Conservation (phyloP, 2,113 vertebrate genomes). For the Pseudorectes ferrugineus region DNA sequence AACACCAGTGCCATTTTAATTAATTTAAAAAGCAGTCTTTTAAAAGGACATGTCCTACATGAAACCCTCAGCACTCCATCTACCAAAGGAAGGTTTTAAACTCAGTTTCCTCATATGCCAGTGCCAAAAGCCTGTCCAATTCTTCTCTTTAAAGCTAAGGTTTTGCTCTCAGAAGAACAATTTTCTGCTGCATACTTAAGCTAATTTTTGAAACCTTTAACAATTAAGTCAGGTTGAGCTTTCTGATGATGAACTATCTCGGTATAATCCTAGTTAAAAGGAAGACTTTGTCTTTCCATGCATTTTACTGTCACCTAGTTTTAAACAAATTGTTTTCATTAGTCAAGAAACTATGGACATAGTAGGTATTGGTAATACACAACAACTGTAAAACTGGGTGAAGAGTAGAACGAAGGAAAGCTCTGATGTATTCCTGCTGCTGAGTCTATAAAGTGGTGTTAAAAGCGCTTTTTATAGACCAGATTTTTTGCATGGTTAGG, state of each 20-base stretch:
- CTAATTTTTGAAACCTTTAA: slow-evolving; percentile 25
- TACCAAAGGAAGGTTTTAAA: neutral
- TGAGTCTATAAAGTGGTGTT: neutral
- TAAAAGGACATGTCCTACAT: neutral
- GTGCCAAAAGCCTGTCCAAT: neutral
- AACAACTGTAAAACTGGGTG: neutral
- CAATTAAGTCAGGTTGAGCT: neutral
- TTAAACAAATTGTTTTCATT: neutral
- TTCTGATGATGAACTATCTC: neutral
- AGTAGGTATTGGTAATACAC: neutral
- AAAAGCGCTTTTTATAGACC: neutral
- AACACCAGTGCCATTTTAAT: neutral
- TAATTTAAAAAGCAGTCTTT: neutral
- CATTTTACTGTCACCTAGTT: neutral
- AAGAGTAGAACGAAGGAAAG: neutral
- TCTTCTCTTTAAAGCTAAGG: neutral
- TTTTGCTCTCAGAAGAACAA: neutral
- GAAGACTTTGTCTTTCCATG: neutral
- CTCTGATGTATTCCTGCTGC: neutral
- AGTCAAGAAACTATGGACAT: neutral
- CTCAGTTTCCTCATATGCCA: neutral
- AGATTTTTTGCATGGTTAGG: neutral
- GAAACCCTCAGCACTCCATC: neutral
- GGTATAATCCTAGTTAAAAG: neutral
- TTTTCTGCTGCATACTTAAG: neutral